Conservation (phyloP, 1,140 invertebrate species). For the Drosophila oshimai region DNA sequence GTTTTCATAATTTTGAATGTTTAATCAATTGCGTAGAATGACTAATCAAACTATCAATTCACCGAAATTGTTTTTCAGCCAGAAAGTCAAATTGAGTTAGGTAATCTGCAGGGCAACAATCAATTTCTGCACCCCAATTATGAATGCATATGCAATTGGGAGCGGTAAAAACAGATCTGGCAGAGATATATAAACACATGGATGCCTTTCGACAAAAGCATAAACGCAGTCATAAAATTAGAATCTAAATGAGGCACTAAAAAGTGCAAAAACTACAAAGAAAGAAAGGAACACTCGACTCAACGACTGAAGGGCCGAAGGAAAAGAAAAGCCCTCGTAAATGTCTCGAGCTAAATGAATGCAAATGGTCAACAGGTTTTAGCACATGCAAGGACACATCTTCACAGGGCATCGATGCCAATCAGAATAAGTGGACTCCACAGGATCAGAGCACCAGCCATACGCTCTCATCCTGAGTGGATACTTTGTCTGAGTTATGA, state of each 20-base stretch:
- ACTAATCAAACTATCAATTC: constrained; percentile 1
- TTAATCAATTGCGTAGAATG: neutral
- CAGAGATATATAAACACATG: constrained; percentile 53
- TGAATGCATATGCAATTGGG: constrained; percentile 37
- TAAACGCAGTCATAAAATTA: constrained; percentile 76
- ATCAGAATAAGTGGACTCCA: constrained; percentile 67
- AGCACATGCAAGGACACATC: constrained; percentile 36
- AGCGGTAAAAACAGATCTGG: constrained; percentile 26
- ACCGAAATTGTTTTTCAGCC: neutral
- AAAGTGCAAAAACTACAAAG: constrained; percentile 37
- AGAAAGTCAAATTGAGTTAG: neutral
- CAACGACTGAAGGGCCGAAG: neutral
- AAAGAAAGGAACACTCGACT: constrained; percentile 7
- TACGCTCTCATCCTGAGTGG: constrained; percentile 16
- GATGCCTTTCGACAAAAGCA: constrained; percentile 69
- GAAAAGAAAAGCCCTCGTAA: neutral
- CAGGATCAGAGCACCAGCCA: neutral
- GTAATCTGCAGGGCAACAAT: constrained; percentile 18
- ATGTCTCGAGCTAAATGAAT: constrained; percentile 55
- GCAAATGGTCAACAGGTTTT: constrained; percentile 82
- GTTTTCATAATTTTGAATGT: neutral
- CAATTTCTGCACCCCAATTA: constrained; percentile 46
- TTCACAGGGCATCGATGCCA: constrained; percentile 50
- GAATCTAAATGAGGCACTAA: constrained; percentile 75
- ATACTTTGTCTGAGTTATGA: constrained; percentile 75